Percentiles rank a stretch among this genome's conserved stretches.
These are phyloP conservation scores for Argyrosomus japonicus DNA, from an alignment of 2,113 vertebrate genomes.

Conservation along the genomic window DNA sequence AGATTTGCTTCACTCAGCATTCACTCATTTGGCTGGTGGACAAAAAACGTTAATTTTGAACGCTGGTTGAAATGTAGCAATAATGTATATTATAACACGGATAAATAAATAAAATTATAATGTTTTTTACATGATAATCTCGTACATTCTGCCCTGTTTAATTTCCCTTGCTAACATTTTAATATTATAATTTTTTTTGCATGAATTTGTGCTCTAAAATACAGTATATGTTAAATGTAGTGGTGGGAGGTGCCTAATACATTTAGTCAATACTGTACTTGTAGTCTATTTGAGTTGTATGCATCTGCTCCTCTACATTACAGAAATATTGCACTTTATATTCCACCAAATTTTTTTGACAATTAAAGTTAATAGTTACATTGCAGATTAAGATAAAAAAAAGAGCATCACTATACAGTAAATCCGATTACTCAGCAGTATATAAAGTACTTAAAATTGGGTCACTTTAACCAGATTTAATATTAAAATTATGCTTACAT, in stretches of 20 bases:
- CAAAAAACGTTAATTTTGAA: too few relatives aligned
- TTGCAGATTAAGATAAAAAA: conserved; percentile 42
- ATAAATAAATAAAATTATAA: background rate
- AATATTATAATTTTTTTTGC: background rate
- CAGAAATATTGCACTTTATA: conserved; percentile 19
- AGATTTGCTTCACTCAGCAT: too few relatives aligned
- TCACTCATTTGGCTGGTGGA: too few relatives aligned
- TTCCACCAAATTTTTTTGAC: conserved; percentile 37
- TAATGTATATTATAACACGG: background rate
- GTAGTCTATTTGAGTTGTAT: background rate
- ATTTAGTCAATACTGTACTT: background rate
- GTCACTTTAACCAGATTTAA: conserved; percentile 21
- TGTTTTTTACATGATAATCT: background rate
- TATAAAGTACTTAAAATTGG: conserved; percentile 32
- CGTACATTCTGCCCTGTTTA: background rate
- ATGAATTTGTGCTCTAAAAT: background rate
- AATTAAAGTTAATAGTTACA: conserved; percentile 46
- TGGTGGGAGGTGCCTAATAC: background rate
- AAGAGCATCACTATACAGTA: conserved; percentile 34
- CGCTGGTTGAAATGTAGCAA: background rate
- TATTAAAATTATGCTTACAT: conserved; percentile 47
- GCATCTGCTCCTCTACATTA: background rate
- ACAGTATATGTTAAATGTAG: background rate
- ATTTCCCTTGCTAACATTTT: background rate
- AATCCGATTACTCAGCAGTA: conserved; percentile 42